Evolutionary conservation across 2,113 vertebrate species (phyloP), one percentile per base, ranked within the genome.

Genomic region (Stegostoma tigrinum): DNA sequence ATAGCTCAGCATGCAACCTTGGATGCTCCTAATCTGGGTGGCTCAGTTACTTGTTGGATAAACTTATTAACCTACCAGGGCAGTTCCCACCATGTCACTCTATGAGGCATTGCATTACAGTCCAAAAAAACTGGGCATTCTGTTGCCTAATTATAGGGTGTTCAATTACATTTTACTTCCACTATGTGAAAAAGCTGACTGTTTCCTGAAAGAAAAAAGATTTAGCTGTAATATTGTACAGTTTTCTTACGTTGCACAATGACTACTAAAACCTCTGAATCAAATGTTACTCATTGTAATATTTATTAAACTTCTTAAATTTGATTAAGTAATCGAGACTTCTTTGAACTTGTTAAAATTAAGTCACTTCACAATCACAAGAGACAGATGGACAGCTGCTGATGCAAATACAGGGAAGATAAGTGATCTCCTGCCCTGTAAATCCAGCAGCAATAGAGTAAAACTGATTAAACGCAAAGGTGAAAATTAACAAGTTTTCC

Each of bases 271-370:
- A 66, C 89, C 34, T 93, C 6, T 7, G 64, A 66, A 93, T 93
- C 89, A 93, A 93, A 93, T 93, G 61, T 64, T 66, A 38, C 34
- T n/a, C 30, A n/a, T n/a, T 38, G 19, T 66, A 67, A 34, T 17
- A 64, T 61, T 23, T 8, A n/a, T 66, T 93, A 61, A 95, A 45
- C 68, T 48, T 95, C 72, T 70, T 15, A 14, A 45, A 70, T 72
- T 72, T 95, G 75, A 72, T 95, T 34, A 95, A 95, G 55, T 30
- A 70, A 95, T 27, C 94, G 24, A 95, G 94, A 72, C 52, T 95
- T 95, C 45, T 75, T 95, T 75, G 67, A 95, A 95, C 68, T 95
- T 95, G 94, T 48, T 75, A 72, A 95, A 95, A 95, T 93, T n/a
- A 93, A 93, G 89, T 66, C 89, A 93, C 67, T 93, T 93, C 61